These are phyloP conservation scores for Dendrocincla tyrannina DNA, from an alignment of 2,797 vertebrate genomes.

Conservation along the genomic window DNA sequence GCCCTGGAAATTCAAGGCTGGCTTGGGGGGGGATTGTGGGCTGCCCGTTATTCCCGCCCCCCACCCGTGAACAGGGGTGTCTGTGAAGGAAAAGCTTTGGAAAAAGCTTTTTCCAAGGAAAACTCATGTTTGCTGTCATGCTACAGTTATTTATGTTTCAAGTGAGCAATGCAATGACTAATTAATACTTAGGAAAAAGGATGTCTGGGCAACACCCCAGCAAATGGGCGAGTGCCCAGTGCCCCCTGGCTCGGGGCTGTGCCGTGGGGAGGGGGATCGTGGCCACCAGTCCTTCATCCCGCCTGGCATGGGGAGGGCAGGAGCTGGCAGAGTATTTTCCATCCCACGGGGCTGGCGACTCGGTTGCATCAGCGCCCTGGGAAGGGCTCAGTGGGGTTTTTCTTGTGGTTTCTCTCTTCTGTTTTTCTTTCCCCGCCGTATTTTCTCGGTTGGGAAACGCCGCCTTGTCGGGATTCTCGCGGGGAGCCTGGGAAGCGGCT, in stretches of 20 bases:
- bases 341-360: neutral
- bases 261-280: neutral
- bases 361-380: conserved; percentile 21
- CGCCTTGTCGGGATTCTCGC: neutral
- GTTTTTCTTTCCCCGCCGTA: neutral
- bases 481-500: neutral
- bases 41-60: neutral
- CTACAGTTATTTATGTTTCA: conserved; percentile 25
- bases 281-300: neutral
- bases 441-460: neutral
- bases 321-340: neutral
- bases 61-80: accelerated
- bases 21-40: neutral
- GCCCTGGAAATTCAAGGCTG: neutral
- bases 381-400: conserved; percentile 51
- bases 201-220: conserved; percentile 4
- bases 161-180: conserved; percentile 32
- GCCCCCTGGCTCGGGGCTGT: neutral
- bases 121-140: neutral
- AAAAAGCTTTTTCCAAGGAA: neutral
- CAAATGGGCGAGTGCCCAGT: neutral
- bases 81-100: neutral
- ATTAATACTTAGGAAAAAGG: conserved; percentile 16
- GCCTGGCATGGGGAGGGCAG: neutral
- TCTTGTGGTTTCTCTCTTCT: conserved; percentile 53